Percentiles rank a stretch among this genome's conserved stretches.
phyloP scores from a whole-genome alignment of 64 coral and sea anemone species.

The Platygyra sinensis region DNA sequence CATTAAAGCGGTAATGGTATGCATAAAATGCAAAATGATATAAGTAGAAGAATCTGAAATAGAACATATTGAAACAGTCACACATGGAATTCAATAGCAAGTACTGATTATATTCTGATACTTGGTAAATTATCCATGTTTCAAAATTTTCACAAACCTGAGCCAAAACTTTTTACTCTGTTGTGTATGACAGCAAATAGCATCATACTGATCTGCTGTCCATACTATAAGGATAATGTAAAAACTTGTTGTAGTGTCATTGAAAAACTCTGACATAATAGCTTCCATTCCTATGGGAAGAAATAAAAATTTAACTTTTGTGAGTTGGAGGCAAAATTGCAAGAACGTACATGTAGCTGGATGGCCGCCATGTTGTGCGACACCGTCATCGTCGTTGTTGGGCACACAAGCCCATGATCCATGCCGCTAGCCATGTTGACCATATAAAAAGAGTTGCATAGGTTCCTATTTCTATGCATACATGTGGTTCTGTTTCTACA shows the following conservation, averaged over 20 bases:
- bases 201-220: slow-evolving; percentile 98
- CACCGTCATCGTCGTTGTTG: too few species aligned
- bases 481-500: too few species aligned
- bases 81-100: neutral
- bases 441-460: too few species aligned
- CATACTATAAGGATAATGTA: slow-evolving; percentile 99
- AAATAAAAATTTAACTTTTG: neutral
- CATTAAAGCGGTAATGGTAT: slow-evolving; percentile 98
- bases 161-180: slow-evolving; percentile 97
- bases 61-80: neutral
- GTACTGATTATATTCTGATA: too few species aligned
- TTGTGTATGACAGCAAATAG: slow-evolving; percentile 96
- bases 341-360: too few species aligned
- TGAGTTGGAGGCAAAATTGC: neutral
- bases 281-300: slow-evolving; percentile 90
- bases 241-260: slow-evolving; percentile 98
- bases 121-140: neutral
- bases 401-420: too few species aligned
- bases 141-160: slow-evolving; percentile 55
- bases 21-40: slow-evolving; percentile 99
- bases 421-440: too few species aligned
- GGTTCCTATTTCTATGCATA: too few species aligned
- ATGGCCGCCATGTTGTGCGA: too few species aligned
- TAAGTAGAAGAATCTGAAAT: slow-evolving; percentile 92
- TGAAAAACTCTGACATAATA: slow-evolving; percentile 99